These are phyloP conservation scores for Clinocottus analis DNA, from an alignment of 2,113 vertebrate genomes.

Conservation along the genomic window DNA sequence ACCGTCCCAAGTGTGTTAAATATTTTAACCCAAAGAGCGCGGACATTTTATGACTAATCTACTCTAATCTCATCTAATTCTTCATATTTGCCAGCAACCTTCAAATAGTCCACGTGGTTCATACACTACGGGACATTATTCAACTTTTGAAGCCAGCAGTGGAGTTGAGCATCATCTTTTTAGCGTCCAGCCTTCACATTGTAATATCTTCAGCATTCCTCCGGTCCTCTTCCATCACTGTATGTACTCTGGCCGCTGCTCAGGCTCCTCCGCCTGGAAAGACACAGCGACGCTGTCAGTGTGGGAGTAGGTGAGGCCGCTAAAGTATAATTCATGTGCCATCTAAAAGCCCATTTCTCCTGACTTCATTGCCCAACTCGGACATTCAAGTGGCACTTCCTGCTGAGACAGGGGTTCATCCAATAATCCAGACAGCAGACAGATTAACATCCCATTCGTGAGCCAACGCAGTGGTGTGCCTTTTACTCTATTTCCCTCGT, in stretches of 20 bases:
- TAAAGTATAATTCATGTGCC: constrained; percentile 30
- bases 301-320: constrained; percentile 3
- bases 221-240: not conserved
- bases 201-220: not conserved
- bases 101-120: not conserved
- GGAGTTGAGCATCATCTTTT: not conserved
- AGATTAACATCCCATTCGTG: constrained; percentile 28
- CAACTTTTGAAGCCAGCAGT: not conserved
- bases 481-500: constrained; percentile 23
- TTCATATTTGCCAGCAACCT: not conserved
- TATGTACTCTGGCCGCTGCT: not conserved
- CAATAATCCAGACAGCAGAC: constrained; percentile 12
- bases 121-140: not conserved
- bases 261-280: not conserved
- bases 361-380: not conserved
- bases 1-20: too few species aligned
- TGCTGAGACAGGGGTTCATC: constrained; percentile 41
- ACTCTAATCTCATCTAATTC: not conserved
- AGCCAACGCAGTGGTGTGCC: not conserved
- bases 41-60: not conserved
- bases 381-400: constrained; percentile 34
- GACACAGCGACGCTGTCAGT: not conserved
- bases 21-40: too few species aligned
- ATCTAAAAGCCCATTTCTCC: constrained; percentile 35
- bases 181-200: not conserved